Conservation (phyloP, 2,797 vertebrate species). For the Tachyglossus aculeatus region DNA sequence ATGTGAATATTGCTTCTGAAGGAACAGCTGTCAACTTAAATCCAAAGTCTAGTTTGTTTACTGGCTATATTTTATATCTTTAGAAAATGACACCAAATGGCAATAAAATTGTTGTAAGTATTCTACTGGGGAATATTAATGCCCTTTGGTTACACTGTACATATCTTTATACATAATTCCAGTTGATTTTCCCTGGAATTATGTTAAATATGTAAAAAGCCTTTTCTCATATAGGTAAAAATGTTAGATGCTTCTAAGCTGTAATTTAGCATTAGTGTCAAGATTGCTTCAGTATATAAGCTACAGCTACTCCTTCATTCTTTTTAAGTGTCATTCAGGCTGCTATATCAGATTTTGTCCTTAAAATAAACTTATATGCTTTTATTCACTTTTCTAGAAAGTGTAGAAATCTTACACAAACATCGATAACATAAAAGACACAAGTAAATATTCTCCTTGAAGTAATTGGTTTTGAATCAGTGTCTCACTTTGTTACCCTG, state of each 20-base stretch:
- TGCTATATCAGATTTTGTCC: slow-evolving; percentile 67
- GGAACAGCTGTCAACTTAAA: slow-evolving; percentile 85
- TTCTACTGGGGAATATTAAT: slow-evolving; percentile 85
- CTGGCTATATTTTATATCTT: slow-evolving; percentile 81
- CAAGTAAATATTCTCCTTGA: slow-evolving; percentile 66
- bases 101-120: slow-evolving; percentile 90
- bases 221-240: slow-evolving; percentile 80
- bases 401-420: slow-evolving; percentile 60
- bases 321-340: slow-evolving; percentile 75
- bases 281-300: slow-evolving; percentile 75
- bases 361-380: slow-evolving; percentile 69
- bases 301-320: slow-evolving; percentile 66
- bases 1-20: slow-evolving; percentile 81
- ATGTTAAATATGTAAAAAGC: slow-evolving; percentile 91
- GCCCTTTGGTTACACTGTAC: slow-evolving; percentile 86
- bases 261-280: slow-evolving; percentile 80
- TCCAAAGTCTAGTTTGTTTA: slow-evolving; percentile 88
- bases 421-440: slow-evolving; percentile 63
- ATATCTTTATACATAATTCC: slow-evolving; percentile 86
- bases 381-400: slow-evolving; percentile 69
- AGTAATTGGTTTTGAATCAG: slow-evolving; percentile 60
- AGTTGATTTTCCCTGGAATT: slow-evolving; percentile 86
- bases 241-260: slow-evolving; percentile 74
- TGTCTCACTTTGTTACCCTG: slow-evolving; percentile 59
- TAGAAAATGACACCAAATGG: slow-evolving; percentile 88